Percentiles rank a stretch among this genome's conserved stretches.
Conservation (phyloP, 2,888 invertebrate species). For the Nasonia oneida region DNA sequence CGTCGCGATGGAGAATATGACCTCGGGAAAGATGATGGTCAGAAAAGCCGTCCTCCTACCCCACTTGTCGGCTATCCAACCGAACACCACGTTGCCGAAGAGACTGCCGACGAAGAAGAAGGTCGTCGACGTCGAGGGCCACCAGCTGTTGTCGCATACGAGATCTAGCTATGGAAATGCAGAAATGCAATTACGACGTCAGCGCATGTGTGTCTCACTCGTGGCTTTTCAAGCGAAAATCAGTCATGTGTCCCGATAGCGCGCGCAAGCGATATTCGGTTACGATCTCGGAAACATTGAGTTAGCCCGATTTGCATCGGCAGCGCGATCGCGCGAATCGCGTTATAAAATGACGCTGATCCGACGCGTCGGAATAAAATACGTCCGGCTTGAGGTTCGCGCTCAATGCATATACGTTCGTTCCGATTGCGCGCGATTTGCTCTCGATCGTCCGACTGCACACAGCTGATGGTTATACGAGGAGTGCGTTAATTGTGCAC, state of each 20-base stretch:
- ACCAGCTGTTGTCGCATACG: slow-evolving; percentile 84
- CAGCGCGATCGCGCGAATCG: slow-evolving; percentile 42
- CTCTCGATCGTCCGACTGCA: slow-evolving; percentile 17
- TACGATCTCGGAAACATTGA: slow-evolving; percentile 55
- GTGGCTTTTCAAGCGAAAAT: slow-evolving; percentile 16
- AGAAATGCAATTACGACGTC: slow-evolving; percentile 75
- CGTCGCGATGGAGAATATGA: slow-evolving; percentile 83
- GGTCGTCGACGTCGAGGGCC: slow-evolving; percentile 84
- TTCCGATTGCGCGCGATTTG: slow-evolving; percentile 21
- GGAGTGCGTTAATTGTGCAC: background rate
- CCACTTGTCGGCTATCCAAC: slow-evolving; percentile 86
- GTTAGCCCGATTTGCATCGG: slow-evolving; percentile 53
- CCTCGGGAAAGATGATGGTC: slow-evolving; percentile 83
- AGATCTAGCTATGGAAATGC: slow-evolving; percentile 82
- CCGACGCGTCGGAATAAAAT: slow-evolving; percentile 59
- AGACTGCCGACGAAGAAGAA: slow-evolving; percentile 86
- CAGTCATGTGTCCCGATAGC: background rate
- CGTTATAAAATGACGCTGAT: slow-evolving; percentile 58
- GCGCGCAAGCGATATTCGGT: slow-evolving; percentile 7
- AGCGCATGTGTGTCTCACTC: slow-evolving; percentile 41
- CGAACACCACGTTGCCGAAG: slow-evolving; percentile 85
- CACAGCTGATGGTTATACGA: background rate
- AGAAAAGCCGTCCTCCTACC: slow-evolving; percentile 84
- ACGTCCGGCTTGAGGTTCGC: slow-evolving; percentile 58
- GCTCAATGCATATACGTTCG: background rate